Evolutionary conservation across 2,888 invertebrate species (phyloP).

Genomic region (Tenthredo mesomela): DNA sequence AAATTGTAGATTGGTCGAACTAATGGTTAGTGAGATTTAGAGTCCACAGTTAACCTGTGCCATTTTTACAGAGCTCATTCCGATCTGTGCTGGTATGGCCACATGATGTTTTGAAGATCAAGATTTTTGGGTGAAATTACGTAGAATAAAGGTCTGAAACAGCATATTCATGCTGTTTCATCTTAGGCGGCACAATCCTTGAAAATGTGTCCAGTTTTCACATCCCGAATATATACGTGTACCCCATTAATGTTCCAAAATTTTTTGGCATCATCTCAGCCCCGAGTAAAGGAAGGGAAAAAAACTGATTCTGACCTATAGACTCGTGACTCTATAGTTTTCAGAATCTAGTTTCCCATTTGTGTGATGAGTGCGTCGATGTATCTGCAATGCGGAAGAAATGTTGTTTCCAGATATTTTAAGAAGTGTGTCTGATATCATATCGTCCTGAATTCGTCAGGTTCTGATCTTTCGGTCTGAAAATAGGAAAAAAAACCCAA

Average conservation of each 20-base stretch:
- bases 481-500: not conserved
- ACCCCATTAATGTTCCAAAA: not conserved
- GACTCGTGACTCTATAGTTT: not conserved
- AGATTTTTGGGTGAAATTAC: too few species aligned
- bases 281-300: not conserved
- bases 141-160: too few species aligned
- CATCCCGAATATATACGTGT: too few species aligned
- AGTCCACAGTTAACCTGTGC: too few species aligned
- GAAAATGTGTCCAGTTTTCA: too few species aligned
- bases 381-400: slow-evolving; percentile 14
- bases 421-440: not conserved
- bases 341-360: not conserved
- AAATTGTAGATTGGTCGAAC: too few species aligned
- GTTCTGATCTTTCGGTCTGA: slow-evolving; percentile 14
- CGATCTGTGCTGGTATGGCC: too few species aligned
- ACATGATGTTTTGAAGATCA: too few species aligned
- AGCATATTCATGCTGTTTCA: too few species aligned
- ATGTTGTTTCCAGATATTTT: not conserved
- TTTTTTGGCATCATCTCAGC: not conserved
- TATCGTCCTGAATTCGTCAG: not conserved
- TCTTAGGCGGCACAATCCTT: too few species aligned
- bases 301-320: not conserved
- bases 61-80: too few species aligned
- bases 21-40: too few species aligned
- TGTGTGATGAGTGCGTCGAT: not conserved